Evolutionary conservation across 2,113 vertebrate species (phyloP), one percentile per base, ranked within the genome.

Genomic region (Loxodonta africana): DNA sequence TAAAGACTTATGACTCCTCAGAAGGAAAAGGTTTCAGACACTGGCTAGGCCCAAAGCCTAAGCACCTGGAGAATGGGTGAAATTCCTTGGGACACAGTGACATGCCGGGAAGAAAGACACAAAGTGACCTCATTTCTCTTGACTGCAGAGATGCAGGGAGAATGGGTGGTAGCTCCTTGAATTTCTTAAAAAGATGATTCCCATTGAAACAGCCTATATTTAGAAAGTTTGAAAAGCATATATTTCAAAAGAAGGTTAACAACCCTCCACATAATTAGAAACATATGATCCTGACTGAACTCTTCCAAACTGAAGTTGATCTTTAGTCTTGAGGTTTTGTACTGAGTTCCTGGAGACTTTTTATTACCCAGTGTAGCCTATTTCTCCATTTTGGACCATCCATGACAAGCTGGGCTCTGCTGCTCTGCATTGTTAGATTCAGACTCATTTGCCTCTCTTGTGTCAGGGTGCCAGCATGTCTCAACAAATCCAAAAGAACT

Each of bases 201-300:
- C 44, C 91, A 94, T 3, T 30, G 78, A 92, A 97, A 88, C 20
- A 73, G 37, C 28, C 62, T 95, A 80, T 86, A 93, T 94, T 95
- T 95, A 94, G 88, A 82, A 95, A 91, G 60, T 44, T 90, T 94
- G 20, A 91, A 90, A 95, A 94, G 57, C 18, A 10, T 94, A 21
- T 80, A 87, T 97, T 96, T 96, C 95, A 53, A 86, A 93, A 89
- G 80, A 77, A 77, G 71, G 62, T 77, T 41, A 76, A 84, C 96
- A 96, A 90, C 20, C 2, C 5, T 74, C 69, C 83, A 62, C 57
- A 21, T 84, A 92, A 87, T 95, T 94, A 94, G 63, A 97, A 96
- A 88, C 88, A 90, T 80, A 90, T 76, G 86, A 83, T 82, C 23
- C 74, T 95, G 44, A 87, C 18, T 69, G 76, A 63, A 91, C n/a